Evolutionary conservation across 30 jellyfish, hydroid and myxozoan genomes (phyloP), one percentile per base, ranked within the genome.

Genomic region (Calvadosia cruxmelitensis): DNA sequence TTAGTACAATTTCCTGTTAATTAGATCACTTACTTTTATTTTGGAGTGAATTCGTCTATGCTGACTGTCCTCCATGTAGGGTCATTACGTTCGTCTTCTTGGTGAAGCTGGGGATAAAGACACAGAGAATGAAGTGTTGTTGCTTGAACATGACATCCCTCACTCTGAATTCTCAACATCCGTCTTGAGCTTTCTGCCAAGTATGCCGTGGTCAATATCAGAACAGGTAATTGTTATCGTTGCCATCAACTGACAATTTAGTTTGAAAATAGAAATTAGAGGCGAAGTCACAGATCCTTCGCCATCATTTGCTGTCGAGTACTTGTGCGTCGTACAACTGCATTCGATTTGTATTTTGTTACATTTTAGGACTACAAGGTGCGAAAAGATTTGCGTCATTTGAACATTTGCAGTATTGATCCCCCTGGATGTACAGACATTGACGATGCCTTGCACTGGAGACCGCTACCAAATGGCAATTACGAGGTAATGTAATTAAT

Each of bases 381-480:
- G 67, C 76, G 98, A 50, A 85, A 75, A 27, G 99, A 92, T 66
- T 68, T 92, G 68, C 92, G 99, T 48, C 63, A 75, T 0, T 68
- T 73, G 33, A 86, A 84, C 57, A 84, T 92, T 12, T 92, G 99
- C 78, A 92, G 99, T 63, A 79, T 92, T 34, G 99, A 92, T 49
- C 99, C 99, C 27, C 99, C 99, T 32, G 99, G 99, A 3, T 92
- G 99, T 69, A 92, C 99, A 10, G 99, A 92, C 62, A 92, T 92
- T 30, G 99, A 92, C 34, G 99, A 92, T 79, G 99, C 99, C 3
- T 78, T 92, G 48, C 99, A 92, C 74, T 83, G 99, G 75, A 50
- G 93, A 33, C 65, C 15, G 50, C 72, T 91, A 42, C 83, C 81
- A 12, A 82, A 89, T 53, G 98, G 95, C 53, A 89, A 81, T 35